A percentile compares a stretch with the other conserved stretches of the same genome.
Conservation (phyloP, 1,140 invertebrate species). For the Aphis gossypii region DNA sequence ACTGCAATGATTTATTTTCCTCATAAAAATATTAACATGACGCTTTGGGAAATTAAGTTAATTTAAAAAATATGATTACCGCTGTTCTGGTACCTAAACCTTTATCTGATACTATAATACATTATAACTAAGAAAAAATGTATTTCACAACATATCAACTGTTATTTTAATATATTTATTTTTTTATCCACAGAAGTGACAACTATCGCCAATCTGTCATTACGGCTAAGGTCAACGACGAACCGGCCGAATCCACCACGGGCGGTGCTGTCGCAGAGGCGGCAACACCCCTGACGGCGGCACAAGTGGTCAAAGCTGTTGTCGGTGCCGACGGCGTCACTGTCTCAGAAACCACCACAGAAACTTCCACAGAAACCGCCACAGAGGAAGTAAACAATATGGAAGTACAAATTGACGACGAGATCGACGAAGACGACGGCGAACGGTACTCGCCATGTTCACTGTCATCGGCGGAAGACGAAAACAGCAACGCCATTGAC, state of each 20-base stretch:
- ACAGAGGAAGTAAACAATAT: background rate
- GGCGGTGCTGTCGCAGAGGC: background rate
- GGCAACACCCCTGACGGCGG: background rate
- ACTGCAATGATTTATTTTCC: background rate
- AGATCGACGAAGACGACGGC: background rate
- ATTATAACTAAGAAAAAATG: background rate
- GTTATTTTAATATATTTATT: background rate
- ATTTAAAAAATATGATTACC: background rate
- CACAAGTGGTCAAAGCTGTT: rapidly evolving
- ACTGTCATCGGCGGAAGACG: background rate
- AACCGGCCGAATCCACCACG: background rate
- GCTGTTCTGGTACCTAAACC: background rate
- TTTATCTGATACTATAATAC: background rate
- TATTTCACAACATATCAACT: background rate
- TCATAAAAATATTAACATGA: background rate
- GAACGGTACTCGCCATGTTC: background rate
- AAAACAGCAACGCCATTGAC: background rate
- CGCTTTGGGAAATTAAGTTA: background rate
- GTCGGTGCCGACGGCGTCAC: background rate
- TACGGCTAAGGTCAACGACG: background rate
- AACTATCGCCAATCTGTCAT: background rate
- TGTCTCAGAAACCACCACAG: too few relatives aligned
- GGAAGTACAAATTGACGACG: background rate
- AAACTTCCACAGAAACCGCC: background rate
- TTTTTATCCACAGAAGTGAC: background rate